These are phyloP conservation scores for Gobio gobio DNA, from an alignment of 2,113 vertebrate species.

Conservation along the genomic window DNA sequence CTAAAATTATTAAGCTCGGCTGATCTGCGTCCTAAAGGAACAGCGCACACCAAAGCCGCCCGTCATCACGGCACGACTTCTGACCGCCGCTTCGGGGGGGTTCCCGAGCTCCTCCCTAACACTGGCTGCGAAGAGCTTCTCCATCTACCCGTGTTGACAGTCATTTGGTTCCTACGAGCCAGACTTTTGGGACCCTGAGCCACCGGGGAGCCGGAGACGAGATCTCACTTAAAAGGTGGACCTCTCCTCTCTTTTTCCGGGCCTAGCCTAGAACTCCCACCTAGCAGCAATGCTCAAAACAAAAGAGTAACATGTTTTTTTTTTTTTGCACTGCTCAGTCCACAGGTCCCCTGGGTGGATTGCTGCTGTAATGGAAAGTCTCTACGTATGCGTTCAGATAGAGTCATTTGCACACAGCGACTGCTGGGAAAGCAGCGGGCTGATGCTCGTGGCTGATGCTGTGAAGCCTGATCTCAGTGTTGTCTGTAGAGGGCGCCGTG, in stretches of 20 bases:
- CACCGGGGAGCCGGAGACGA: not conserved
- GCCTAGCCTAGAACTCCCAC: conserved; percentile 6
- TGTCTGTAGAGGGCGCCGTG: conserved; percentile 75
- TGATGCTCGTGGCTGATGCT: conserved; percentile 85
- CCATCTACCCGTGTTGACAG: conserved; percentile 4
- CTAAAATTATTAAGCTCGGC: conserved; percentile 64
- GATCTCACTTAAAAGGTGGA: not conserved
- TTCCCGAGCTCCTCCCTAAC: conserved; percentile 14
- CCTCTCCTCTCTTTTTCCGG: not conserved
- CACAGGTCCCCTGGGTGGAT: conserved; percentile 5
- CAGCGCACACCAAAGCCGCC: not conserved
- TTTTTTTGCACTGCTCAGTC: conserved; percentile 34
- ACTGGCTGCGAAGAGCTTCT: conserved; percentile 3
- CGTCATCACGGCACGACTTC: conserved; percentile 11
- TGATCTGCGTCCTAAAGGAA: conserved; percentile 35
- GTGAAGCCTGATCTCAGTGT: conserved; percentile 86
- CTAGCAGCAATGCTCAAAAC: conserved; percentile 40
- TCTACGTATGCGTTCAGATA: not conserved
- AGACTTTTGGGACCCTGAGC: conserved; percentile 13
- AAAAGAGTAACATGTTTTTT: conserved; percentile 35
- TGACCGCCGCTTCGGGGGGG: conserved; percentile 30
- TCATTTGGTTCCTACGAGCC: conserved; percentile 17
- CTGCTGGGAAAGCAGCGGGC: conserved; percentile 67
- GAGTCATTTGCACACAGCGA: conserved; percentile 69
- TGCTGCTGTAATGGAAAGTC: conserved; percentile 30